phyloP scores from a whole-genome alignment of 2,888 invertebrate species.

The Perithous albicinctus region DNA sequence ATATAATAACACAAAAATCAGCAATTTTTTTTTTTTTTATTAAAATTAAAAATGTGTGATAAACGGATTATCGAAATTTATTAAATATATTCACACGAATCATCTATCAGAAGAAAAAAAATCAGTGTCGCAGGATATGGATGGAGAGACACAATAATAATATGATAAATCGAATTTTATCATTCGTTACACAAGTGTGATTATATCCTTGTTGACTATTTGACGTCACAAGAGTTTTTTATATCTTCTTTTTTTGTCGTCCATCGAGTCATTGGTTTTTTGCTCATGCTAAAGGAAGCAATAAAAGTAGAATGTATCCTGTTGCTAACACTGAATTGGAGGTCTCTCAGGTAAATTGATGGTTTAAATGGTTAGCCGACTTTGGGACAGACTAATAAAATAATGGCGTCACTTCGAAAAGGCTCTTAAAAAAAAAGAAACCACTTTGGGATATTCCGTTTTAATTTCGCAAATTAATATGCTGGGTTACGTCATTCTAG shows the following conservation, averaged over 20 bases:
- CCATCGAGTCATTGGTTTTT: constrained; percentile 8
- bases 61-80: too few species aligned
- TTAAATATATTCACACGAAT: constrained; percentile 38
- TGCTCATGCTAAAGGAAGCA: background rate
- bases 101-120: constrained; percentile 21
- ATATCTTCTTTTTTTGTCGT: background rate
- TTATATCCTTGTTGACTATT: background rate
- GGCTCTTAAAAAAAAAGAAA: too few species aligned
- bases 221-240: background rate
- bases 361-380: background rate
- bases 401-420: background rate
- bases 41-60: too few species aligned
- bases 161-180: constrained; percentile 28
- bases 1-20: too few species aligned
- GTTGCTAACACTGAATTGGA: background rate
- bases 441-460: too few species aligned
- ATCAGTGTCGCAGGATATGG: constrained; percentile 20
- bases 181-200: background rate
- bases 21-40: too few species aligned
- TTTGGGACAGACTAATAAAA: background rate
- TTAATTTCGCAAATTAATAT: too few species aligned
- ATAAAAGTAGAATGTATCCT: background rate
- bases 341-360: background rate
- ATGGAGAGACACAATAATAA: constrained; percentile 4
- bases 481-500: too few species aligned